These are phyloP conservation scores for Ciona savignyi DNA, from an alignment of 23 tunicate species.

Conservation along the genomic window DNA sequence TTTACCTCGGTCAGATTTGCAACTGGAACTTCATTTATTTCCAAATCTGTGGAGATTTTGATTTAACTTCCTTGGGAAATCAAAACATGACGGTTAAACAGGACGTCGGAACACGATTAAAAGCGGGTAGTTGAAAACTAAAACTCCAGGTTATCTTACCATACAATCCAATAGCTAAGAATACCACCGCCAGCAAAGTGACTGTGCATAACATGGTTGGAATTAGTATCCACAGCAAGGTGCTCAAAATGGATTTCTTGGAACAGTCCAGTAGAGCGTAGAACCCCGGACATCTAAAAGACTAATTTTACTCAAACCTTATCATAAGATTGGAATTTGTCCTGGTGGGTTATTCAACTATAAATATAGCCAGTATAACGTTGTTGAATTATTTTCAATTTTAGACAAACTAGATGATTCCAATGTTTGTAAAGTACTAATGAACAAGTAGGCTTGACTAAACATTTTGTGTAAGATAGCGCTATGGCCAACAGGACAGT, in stretches of 20 bases:
- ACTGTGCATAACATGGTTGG: constrained; percentile 15
- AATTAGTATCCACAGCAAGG: constrained; percentile 22
- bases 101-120: background rate
- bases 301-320: background rate
- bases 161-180: background rate
- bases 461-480: no score
- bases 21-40: background rate
- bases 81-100: no score
- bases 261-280: constrained; percentile 31
- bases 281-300: constrained; percentile 2
- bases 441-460: no score
- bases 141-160: background rate
- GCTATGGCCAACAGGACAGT: no score
- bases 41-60: background rate
- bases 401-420: no score
- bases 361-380: no score
- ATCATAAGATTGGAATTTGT: background rate
- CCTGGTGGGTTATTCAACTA: background rate
- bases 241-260: constrained; percentile 24
- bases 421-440: no score
- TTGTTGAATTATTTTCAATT: no score
- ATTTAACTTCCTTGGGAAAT: no score
- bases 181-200: background rate
- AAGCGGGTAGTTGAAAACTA: background rate
- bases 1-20: background rate